phyloP scores from a whole-genome alignment of 2,888 invertebrate species.

The Aleiodes leptofemur region DNA sequence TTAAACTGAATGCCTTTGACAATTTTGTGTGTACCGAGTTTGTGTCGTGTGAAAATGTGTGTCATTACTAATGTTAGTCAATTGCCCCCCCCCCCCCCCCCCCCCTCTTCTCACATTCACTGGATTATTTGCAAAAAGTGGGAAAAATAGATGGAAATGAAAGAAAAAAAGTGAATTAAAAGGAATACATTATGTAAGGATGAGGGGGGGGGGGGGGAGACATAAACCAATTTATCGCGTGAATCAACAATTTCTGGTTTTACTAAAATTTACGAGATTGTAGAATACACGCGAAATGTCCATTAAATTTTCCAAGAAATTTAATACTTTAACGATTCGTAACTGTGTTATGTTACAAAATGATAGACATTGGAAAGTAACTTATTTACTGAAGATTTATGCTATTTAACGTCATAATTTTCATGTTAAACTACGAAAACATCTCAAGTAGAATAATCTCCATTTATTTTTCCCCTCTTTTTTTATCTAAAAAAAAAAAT shows the following conservation, averaged over 20 bases:
- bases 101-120: too few relatives aligned
- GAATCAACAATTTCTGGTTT: slow-evolving; percentile 36
- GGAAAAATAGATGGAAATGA: slow-evolving; percentile 1
- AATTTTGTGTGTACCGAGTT: neutral
- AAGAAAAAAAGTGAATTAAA: neutral
- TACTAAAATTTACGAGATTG: slow-evolving; percentile 37
- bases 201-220: neutral
- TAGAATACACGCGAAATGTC: slow-evolving; percentile 35
- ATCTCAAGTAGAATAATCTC: neutral
- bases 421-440: neutral
- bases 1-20: slow-evolving; percentile 3
- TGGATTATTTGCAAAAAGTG: neutral
- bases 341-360: neutral
- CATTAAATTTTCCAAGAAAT: slow-evolving; percentile 37
- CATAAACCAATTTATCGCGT: slow-evolving; percentile 36
- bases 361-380: slow-evolving; percentile 29
- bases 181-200: neutral
- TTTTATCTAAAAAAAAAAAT: neutral
- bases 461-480: neutral
- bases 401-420: slow-evolving; percentile 2
- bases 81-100: neutral
- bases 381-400: neutral
- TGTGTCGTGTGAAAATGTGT: slow-evolving; percentile 49
- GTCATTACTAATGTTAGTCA: slow-evolving; percentile 47
- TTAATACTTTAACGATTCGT: neutral